phyloP scores from a whole-genome alignment of 92 coral and sea anemone species.

The Umimayanthus kanabou region DNA sequence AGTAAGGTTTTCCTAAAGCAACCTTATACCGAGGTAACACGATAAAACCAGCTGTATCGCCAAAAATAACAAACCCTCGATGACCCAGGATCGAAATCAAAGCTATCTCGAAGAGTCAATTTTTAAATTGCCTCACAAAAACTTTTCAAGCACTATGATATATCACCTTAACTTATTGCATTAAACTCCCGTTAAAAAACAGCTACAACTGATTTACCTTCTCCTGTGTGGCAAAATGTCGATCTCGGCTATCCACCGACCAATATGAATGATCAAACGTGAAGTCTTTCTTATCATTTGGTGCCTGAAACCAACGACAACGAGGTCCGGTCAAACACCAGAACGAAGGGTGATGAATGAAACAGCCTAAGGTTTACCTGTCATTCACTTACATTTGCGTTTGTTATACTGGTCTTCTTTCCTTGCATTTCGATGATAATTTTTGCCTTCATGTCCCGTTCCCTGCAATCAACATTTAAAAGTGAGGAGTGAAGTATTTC shows the following conservation, averaged over 20 bases:
- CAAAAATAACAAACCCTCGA: background rate
- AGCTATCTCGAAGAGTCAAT: background rate
- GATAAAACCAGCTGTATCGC: background rate
- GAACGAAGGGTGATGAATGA: slow-evolving; percentile 11
- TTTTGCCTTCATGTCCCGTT: slow-evolving; percentile 92
- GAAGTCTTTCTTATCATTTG: slow-evolving; percentile 82
- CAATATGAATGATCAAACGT: slow-evolving; percentile 95
- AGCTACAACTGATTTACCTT: slow-evolving; percentile 62
- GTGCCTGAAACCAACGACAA: slow-evolving; percentile 35
- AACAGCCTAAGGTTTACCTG: background rate
- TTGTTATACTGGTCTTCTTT: slow-evolving; percentile 85
- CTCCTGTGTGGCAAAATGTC: slow-evolving; percentile 94
- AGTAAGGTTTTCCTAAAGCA: background rate
- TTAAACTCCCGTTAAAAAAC: background rate
- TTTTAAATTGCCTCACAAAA: background rate
- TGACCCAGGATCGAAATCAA: slow-evolving; percentile 1
- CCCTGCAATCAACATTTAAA: slow-evolving; percentile 63
- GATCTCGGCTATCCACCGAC: slow-evolving; percentile 95
- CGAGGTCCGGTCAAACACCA: background rate
- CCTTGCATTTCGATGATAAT: slow-evolving; percentile 94
- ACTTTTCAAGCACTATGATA: background rate
- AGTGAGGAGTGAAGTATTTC: background rate
- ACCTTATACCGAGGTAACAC: background rate
- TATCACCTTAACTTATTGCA: background rate
- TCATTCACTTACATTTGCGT: slow-evolving; percentile 67